These are phyloP conservation scores for Potorous gilbertii DNA, from an alignment of 2,797 vertebrate genomes.

Conservation along the genomic window DNA sequence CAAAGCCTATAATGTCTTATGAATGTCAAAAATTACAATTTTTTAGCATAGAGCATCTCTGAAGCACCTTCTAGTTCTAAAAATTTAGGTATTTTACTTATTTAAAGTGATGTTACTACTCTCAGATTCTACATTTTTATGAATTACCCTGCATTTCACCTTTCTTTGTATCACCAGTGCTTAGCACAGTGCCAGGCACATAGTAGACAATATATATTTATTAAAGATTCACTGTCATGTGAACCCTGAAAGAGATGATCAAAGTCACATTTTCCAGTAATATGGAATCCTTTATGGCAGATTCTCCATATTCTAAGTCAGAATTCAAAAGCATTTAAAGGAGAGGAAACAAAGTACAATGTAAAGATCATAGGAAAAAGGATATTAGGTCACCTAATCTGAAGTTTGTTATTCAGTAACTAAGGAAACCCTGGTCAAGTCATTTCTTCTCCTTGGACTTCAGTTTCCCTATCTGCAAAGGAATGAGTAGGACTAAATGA, in stretches of 20 bases:
- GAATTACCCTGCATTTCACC: not conserved
- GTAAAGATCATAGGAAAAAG: not conserved
- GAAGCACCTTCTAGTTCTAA: not conserved
- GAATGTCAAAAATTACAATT: not conserved
- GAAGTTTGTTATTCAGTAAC: not conserved
- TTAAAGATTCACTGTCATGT: not conserved
- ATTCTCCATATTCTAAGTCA: not conserved
- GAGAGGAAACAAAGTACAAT: not conserved
- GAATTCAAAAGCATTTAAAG: slow-evolving; percentile 5
- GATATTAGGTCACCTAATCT: not conserved
- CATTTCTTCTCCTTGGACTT: not conserved
- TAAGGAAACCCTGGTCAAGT: not conserved
- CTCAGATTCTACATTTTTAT: not conserved
- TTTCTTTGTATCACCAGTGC: not conserved
- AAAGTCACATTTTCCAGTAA: not conserved
- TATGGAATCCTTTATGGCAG: not conserved
- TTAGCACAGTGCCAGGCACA: not conserved
- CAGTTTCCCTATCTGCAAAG: slow-evolving; percentile 6
- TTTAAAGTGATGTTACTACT: not conserved
- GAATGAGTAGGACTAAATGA: not conserved
- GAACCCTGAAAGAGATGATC: not conserved
- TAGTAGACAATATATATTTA: not conserved
- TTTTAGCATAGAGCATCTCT: not conserved
- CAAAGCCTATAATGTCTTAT: not conserved
- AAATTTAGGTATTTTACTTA: not conserved